Evolutionary conservation across 2,888 invertebrate species (phyloP).

Genomic region (Nemurella pictetii): DNA sequence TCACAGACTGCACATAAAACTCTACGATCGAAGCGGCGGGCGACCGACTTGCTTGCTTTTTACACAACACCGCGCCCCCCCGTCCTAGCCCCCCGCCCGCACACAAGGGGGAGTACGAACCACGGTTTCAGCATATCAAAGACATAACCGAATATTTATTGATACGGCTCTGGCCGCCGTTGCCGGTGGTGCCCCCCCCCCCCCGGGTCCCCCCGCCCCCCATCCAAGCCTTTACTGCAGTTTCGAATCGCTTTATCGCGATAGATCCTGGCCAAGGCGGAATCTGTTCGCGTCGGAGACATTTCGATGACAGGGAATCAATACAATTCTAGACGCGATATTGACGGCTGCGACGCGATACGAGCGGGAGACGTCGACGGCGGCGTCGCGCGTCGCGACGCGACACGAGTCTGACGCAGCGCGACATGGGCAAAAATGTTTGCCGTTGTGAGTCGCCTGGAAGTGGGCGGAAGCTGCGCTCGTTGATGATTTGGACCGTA

Average conservation of each 20-base stretch:
- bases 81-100: neutral
- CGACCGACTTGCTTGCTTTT: neutral
- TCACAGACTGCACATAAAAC: slow-evolving; percentile 22
- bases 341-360: slow-evolving; percentile 15
- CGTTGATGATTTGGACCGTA: too few relatives aligned
- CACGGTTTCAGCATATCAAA: slow-evolving; percentile 11
- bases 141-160: slow-evolving; percentile 29
- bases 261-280: neutral
- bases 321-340: slow-evolving; percentile 18
- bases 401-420: neutral
- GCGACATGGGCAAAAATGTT: neutral
- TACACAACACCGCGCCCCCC: neutral
- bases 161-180: slow-evolving; percentile 19
- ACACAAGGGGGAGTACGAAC: neutral
- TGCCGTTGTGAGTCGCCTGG: too few relatives aligned
- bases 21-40: neutral
- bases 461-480: too few relatives aligned
- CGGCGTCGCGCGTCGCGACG: neutral
- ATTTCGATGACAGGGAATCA: slow-evolving; percentile 21
- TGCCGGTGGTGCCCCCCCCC: too few relatives aligned
- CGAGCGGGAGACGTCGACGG: neutral
- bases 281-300: slow-evolving; percentile 23
- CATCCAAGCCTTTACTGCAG: neutral
- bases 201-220: neutral
- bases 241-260: slow-evolving; percentile 18